phyloP scores from a whole-genome alignment of 2,113 vertebrate genomes.

The Gyps fulvus region DNA sequence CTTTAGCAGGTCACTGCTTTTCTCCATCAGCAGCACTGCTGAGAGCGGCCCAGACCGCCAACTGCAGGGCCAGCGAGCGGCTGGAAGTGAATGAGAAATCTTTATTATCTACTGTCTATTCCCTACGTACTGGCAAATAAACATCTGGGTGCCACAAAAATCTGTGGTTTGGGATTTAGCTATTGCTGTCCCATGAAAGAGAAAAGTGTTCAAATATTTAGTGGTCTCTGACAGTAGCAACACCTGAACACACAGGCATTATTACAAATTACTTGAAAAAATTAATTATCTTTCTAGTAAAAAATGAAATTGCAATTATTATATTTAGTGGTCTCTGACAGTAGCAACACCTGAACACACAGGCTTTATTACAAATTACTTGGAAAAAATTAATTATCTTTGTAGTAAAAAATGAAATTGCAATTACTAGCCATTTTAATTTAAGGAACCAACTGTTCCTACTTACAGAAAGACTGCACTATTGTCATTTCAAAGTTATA shows the following conservation, averaged over 20 bases:
- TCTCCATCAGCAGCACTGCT: neutral
- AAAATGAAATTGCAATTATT: too few relatives aligned
- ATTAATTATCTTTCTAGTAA: neutral
- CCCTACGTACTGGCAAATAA: neutral
- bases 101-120: too few relatives aligned
- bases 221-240: neutral
- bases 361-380: neutral
- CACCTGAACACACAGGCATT: neutral
- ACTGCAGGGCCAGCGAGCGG: neutral
- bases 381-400: neutral
- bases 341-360: neutral
- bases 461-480: neutral
- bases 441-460: conserved; percentile 1
- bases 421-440: neutral
- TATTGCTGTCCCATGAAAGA: neutral
- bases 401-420: neutral
- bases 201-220: neutral
- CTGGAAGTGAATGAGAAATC: neutral
- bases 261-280: neutral
- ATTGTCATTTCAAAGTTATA: neutral
- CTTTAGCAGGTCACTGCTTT: neutral
- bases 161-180: neutral
- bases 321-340: neutral
- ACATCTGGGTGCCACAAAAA: neutral
- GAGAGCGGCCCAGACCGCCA: neutral